Base-by-base conservation (phyloP, 2,888 invertebrate species). In the Epinotia brunnichana region DNA sequence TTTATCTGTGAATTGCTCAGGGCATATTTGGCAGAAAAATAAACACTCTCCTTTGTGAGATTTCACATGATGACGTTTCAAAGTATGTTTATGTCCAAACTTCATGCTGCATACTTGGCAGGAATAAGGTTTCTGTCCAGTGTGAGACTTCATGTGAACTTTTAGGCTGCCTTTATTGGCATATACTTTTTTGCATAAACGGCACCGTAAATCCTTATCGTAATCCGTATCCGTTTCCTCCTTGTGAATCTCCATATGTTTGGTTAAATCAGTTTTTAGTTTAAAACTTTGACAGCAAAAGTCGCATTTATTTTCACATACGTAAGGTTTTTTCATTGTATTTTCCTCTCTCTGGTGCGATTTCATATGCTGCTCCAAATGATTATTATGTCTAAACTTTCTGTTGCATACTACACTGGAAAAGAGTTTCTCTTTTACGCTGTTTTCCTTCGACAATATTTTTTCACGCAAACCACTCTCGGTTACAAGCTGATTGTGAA, bases 221-320 rank as follows among this genome's bases (percentile, higher is more conserved):
- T 0, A 39, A 39, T 29, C 3, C 0, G 44, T 44, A 3, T 44
- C 44, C 48, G 10, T n/a, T 24, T 48, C 3, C 4, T n/a, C 44
- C n/a, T 48, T 62, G 62, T 62, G 44, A 19, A 48, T 21, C 7
- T 41, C 44, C 61, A 61, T 62, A 48, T 62, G 62, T 24, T 9
- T 3, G 29, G 3, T 29, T 29, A 48, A 24, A 48, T 48, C 62
- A 48, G n/a, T 62, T 24, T 48, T 10, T 48, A 48, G 24, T 48
- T 44, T 62, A 19, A 62, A 62, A 44, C 62, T 48, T 24, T 62
- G 62, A 48, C 62, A 62, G n/a, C 44, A 62, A 48, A 62, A 21
- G 24, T 62, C 44, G 48, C 62, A 62, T n/a, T 24, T 62, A 48
- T 62, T 4, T 48, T 5, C 15, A 62, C 62, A n/a, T 62, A 24